A percentile compares a stretch with the other conserved stretches of the same genome.
These are phyloP conservation scores for Andrena bucephala DNA, from an alignment of 2,888 invertebrate species.

Conservation along the genomic window DNA sequence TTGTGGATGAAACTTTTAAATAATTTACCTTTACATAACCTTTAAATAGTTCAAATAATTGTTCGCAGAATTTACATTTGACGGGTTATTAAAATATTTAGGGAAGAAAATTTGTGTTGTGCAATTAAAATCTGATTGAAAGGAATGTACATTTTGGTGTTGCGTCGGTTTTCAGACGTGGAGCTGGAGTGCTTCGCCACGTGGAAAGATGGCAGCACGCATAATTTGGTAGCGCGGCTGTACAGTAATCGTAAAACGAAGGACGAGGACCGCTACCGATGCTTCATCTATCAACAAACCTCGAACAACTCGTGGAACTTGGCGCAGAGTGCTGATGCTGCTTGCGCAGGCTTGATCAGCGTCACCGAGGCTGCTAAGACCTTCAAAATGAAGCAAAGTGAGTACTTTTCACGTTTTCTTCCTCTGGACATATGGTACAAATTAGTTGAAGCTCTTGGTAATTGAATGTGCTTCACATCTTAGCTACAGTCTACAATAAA, in stretches of 20 bases:
- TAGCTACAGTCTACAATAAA: no score
- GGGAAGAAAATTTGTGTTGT: no score
- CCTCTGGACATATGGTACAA: no score
- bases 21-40: no score
- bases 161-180: conserved; percentile 87
- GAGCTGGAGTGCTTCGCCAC: conserved; percentile 92
- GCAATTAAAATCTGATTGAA: no score
- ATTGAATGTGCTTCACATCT: no score
- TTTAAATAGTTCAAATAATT: no score
- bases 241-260: conserved; percentile 91
- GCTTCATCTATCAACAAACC: conserved; percentile 93
- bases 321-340: conserved; percentile 92
- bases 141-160: background rate
- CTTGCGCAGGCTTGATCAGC: conserved; percentile 91
- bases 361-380: conserved; percentile 92
- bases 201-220: conserved; percentile 94
- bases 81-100: no score
- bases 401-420: conserved; percentile 57
- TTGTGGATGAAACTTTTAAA: no score
- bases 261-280: conserved; percentile 92
- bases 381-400: conserved; percentile 86
- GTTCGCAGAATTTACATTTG: no score
- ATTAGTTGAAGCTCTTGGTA: no score
- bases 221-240: conserved; percentile 92
- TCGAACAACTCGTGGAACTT: conserved; percentile 88